Base-by-base conservation (phyloP, 2,797 vertebrate genomes). In the Muraenolepis orangiensis region DNA sequence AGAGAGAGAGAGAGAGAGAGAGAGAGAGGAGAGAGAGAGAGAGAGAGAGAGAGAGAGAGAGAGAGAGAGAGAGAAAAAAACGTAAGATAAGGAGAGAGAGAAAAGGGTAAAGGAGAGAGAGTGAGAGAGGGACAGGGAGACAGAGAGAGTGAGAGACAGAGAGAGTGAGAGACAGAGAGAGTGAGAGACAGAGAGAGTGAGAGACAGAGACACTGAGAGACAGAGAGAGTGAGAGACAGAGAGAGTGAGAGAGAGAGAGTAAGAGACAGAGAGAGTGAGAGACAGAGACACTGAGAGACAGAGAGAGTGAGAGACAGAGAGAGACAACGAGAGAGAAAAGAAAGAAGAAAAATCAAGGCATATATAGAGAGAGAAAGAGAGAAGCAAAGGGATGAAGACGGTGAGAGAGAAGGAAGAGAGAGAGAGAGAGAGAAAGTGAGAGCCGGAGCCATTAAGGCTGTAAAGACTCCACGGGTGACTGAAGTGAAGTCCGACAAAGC, bases 401-500 rank as follows among this genome's bases (percentile, higher is more conserved):
- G n/a, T n/a, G n/a, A 74, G 72, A 66, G 74, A 76, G 40, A 68
- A 34, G 32, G 14, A n/a, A 69, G 72, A 73, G 26, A 46, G 42
- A 46, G 16, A 46, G 42, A 46, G 40, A 16, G 51, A 28, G 7
- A 70, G 32, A 51, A 46, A 26, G 51, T 29, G 30, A 76, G 71
- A 78, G 34, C 42, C 38, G 78, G 2, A 51, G 64, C 76, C 79
- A 28, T 23, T 23, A 13, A 23, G 72, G 51, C 36, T 72, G 46
- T 16, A 71, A 57, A 74, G 74, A 84, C 81, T 84, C 81, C 73
- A 78, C 72, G 69, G 69, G 32, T 87, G 87, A 69, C n/a, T 23
- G 76, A 78, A 88, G 81, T 74, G 89, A 87, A 91, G 89, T 90
- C 92, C 90, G 86, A 95, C 93, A 93, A 94, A 96, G 93, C 89